Base-by-base conservation (phyloP, 2,113 vertebrate species). In the Etia nguti region DNA sequence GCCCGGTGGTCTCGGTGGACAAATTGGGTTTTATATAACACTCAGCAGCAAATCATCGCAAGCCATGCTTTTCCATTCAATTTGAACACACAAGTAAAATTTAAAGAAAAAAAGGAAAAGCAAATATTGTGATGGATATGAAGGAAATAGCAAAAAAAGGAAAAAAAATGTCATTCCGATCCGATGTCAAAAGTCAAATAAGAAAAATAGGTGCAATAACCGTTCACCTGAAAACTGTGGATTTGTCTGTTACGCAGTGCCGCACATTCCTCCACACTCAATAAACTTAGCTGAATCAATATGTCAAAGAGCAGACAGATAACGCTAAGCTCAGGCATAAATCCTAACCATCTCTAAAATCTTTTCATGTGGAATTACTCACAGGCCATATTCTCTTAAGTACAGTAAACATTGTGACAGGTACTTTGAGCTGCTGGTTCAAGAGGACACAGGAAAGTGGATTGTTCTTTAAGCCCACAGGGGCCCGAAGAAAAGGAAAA, bases 221-320 rank as follows among this genome's bases (percentile, higher is more conserved):
- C 3, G 38, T 82, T 57, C n/a, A 59, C 29, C 79, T 90, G 46
- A 60, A 85, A 70, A 52, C 62, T 50, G 68, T 85, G 80, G 80
- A 91, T 92, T 89, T 88, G 90, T 88, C 85, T 65, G 48, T 88
- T 85, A 70, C 73, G 88, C 84, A 70, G 88, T 86, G 91, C 46
- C 73, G 88, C 90, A 80, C 89, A 94, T 96, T 95, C 94, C 92
- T 94, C 94, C 88, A 93, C 95, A 93, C 92, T 95, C 93, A 94
- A 96, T 96, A 96, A 95, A 96, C 83, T 86, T 84, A n/a, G 68
- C 75, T 77, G 81, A 79, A 93, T 95, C 93, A 96, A 96, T 95
- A 92, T 90, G 94, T 95, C 94, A 94, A 93, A 94, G 92, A 93
- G 87, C 86, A 90, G 82, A 90, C 89, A 89, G 94, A 95, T 95